Evolutionary conservation across 2,113 vertebrate species (phyloP), one percentile per base, ranked within the genome.

Genomic region (Conger conger): DNA sequence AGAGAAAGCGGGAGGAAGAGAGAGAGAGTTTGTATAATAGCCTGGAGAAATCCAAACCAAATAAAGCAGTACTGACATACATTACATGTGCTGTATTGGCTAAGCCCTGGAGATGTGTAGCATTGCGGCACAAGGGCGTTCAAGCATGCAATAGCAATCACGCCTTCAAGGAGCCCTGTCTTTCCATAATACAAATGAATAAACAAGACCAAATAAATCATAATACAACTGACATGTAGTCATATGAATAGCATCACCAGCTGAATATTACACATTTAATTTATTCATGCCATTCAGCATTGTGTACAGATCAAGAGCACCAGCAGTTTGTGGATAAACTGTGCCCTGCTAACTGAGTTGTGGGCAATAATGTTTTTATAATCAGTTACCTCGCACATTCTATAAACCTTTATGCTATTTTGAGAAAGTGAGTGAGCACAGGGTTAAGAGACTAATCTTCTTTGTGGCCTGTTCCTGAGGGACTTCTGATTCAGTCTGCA

Each of bases 171-270:
- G 33, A 40, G 20, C 33, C 40, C 82, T 27, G 16, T 73, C 68
- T 1, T n/a, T 68, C 76, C 20, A 6, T n/a, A 18, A 76, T 37
- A 17, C 83, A 79, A 57, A 53, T 78, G 73, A 53, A 23, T 77
- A 60, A 82, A 50, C 68, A 50, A 77, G 68, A 37, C 38, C 68
- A 30, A 77, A 81, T 81, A 81, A 85, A 85, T 81, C 79, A 85
- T 40, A 38, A 63, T 80, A 57, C 36, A 38, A 53, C 84, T 85
- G 84, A 85, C 60, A 42, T 68, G 57, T 76, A 79, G 54, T 57
- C 23, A 77, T 36, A 84, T 79, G 76, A 83, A 50, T 33, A 27
- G n/a, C 50, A 78, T 78, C 36, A 37, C 76, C 23, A 53, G n/a
- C 42, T 6, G 76, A 77, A 60, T 77, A 77, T 84, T 77, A n/a